phyloP scores from a whole-genome alignment of 1,140 invertebrate genomes.

The Eufriesea mexicana region DNA sequence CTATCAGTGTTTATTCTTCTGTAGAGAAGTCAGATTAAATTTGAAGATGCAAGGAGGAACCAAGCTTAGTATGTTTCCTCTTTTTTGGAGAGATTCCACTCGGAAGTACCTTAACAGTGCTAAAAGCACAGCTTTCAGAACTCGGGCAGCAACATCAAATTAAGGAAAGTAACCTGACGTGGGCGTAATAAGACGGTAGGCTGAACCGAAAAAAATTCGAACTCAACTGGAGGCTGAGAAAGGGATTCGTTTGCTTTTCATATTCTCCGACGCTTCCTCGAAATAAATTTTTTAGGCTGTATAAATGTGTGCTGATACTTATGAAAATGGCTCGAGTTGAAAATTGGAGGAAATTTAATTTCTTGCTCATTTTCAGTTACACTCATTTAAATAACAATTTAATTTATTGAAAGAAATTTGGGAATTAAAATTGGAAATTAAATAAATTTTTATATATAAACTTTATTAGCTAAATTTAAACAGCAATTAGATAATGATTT shows the following conservation, averaged over 20 bases:
- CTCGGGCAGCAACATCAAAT: neutral
- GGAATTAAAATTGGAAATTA: no score
- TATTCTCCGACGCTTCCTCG: neutral
- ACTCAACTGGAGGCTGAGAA: neutral
- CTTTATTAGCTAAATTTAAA: no score
- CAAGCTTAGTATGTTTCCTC: neutral
- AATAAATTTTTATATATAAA: no score
- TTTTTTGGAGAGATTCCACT: neutral
- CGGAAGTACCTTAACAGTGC: neutral
- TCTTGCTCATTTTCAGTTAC: no score
- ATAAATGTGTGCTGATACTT: neutral
- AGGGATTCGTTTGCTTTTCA: neutral
- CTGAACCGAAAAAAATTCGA: neutral
- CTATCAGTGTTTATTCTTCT: neutral
- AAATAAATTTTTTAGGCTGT: neutral
- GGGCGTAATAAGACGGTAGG: slow-evolving; percentile 9
- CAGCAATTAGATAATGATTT: no score
- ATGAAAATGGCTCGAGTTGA: neutral
- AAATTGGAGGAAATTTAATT: no score
- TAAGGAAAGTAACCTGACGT: slow-evolving; percentile 14
- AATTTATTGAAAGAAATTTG: no score
- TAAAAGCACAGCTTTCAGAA: neutral
- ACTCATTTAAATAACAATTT: no score
- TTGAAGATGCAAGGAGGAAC: no score
- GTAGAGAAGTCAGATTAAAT: neutral